A percentile compares a stretch with the other conserved stretches of the same genome.
These are phyloP conservation scores for Coregonus clupeaformis DNA, from an alignment of 2,113 vertebrate species.

Conservation along the genomic window DNA sequence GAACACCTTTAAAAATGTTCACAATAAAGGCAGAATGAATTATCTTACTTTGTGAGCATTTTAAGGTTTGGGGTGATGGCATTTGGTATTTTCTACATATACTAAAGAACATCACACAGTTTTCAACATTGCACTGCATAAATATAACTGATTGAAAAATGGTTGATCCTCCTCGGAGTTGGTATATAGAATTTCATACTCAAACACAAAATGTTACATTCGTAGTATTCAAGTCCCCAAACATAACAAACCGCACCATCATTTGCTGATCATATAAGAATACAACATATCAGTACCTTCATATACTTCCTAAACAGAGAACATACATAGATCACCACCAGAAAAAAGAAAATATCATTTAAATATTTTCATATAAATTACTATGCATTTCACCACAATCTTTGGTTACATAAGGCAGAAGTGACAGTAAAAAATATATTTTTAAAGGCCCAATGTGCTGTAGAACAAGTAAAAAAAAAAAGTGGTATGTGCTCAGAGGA, in stretches of 20 bases:
- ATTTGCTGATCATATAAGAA: constrained; percentile 20
- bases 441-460: not conserved
- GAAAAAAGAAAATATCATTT: constrained; percentile 30
- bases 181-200: not conserved
- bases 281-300: constrained; percentile 30
- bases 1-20: not conserved
- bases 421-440: constrained; percentile 6
- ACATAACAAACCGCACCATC: constrained; percentile 1
- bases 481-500: not conserved
- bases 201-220: constrained; percentile 27
- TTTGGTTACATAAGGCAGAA: constrained; percentile 61
- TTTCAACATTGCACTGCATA: constrained; percentile 32
- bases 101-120: not conserved
- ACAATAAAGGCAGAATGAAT: too few species aligned
- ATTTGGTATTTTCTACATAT: not conserved
- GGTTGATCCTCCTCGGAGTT: not conserved
- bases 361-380: constrained; percentile 20
- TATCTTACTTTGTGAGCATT: not conserved
- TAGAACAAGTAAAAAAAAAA: not conserved
- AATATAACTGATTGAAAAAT: not conserved
- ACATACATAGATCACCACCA: constrained; percentile 19
- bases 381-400: constrained; percentile 6
- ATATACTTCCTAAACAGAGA: constrained; percentile 7
- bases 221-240: not conserved
- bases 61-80: not conserved